Base-by-base conservation (phyloP, 2,797 vertebrate genomes). In the Enteromius fasciolatus region DNA sequence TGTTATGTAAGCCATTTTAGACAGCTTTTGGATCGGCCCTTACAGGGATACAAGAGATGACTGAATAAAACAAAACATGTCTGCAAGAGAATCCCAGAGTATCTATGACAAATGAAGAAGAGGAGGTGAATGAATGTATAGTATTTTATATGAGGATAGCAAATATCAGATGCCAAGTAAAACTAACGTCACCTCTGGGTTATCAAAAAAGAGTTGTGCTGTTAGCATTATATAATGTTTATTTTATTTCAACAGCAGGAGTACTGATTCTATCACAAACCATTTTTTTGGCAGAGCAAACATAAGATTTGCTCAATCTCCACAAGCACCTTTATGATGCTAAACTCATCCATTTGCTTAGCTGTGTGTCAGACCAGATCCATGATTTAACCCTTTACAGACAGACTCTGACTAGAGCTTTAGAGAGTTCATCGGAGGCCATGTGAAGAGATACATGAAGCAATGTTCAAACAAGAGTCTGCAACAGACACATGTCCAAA, bases 391-490 rank as follows among this genome's bases (percentile, higher is more conserved):
- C 63, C 4, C 20, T 52, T 48, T 54, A 15, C 31, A 64, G 28
- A 66, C 41, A 52, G 25, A 64, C 59, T n/a, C 28, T 36, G 28
- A 23, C 3, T 9, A 57, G 15, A 48, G 20, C 39, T 63, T 48
- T 18, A 52, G 48, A 31, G 48, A 44, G 72, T 66, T 82, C 33
- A 67, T 8, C 14, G 41, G 6, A 67, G 48, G 72, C n/a, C 33
- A 33, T 31, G 6, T n/a, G 46, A 75, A 44, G 11, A 66, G 46
- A 66, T 10, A 57, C 67, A 75, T 82, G 12, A 75, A 75, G 80
- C 72, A 82, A 76, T 82, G 23, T 54, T 82, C 18, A 68, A 82
- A 75, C 23, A 76, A n/a, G 44, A 17, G n/a, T n/a, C 33, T n/a
- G 23, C 33, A 67, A n/a, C 23, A 61, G 17, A 2, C 18, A n/a